Conservation (phyloP, 2,888 invertebrate genomes). For the Athalia circularis region DNA sequence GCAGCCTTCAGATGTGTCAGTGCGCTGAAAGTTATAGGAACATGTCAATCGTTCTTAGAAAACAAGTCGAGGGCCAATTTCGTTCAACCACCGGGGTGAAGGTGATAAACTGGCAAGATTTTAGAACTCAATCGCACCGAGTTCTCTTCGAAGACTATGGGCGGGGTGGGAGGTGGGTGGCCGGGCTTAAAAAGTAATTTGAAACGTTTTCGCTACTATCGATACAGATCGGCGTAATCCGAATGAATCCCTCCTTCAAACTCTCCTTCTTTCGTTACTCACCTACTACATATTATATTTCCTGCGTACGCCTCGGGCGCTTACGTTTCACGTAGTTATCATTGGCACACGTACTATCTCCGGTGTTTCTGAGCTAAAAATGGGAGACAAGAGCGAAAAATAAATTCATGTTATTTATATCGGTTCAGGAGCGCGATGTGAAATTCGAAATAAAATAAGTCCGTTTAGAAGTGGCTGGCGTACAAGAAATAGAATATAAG, state of each 20-base stretch:
- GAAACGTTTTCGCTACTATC: slow-evolving; percentile 8
- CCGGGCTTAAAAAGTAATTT: slow-evolving; percentile 26
- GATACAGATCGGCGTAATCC: slow-evolving; percentile 40
- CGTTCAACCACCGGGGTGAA: background rate
- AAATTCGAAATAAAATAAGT: slow-evolving; percentile 43
- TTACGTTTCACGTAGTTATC: slow-evolving; percentile 25
- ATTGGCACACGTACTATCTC: slow-evolving; percentile 6
- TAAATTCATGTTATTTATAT: slow-evolving; percentile 46
- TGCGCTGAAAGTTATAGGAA: slow-evolving; percentile 11
- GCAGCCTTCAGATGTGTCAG: background rate
- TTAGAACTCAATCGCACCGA: slow-evolving; percentile 38
- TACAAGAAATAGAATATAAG: slow-evolving; percentile 61
- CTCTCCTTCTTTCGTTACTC: background rate
- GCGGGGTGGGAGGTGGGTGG: background rate
- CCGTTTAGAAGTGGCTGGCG: slow-evolving; percentile 46
- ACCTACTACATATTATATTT: slow-evolving; percentile 10
- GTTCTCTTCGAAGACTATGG: slow-evolving; percentile 18
- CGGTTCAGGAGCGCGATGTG: background rate
- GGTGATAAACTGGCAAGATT: slow-evolving; percentile 39
- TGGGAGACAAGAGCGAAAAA: slow-evolving; percentile 19
- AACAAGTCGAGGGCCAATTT: slow-evolving; percentile 30
- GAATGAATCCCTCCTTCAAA: slow-evolving; percentile 16
- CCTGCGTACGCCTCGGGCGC: background rate
- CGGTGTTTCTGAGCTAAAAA: background rate
- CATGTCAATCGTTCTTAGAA: slow-evolving; percentile 29